These are phyloP conservation scores for Bellardia bayeri DNA, from an alignment of 2,888 invertebrate genomes.

Conservation along the genomic window DNA sequence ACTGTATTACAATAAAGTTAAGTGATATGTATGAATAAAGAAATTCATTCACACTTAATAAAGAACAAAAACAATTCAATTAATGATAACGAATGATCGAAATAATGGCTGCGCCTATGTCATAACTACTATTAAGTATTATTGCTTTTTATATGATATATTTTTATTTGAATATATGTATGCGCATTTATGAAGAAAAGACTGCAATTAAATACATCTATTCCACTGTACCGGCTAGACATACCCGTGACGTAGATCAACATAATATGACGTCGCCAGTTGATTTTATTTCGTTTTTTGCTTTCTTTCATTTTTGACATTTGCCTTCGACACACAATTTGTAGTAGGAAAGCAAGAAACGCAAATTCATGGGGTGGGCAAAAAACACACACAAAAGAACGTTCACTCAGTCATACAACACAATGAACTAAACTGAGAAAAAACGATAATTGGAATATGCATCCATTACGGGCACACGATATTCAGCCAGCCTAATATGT, in stretches of 20 bases:
- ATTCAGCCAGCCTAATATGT: conserved; percentile 30
- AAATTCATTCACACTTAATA: conserved; percentile 5
- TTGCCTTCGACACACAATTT: conserved; percentile 47
- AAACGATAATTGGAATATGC: conserved; percentile 69
- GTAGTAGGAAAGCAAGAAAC: conserved; percentile 40
- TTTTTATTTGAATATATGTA: not conserved
- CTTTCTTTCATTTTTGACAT: conserved; percentile 52
- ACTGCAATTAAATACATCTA: not conserved
- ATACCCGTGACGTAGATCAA: conserved; percentile 47
- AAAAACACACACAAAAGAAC: conserved; percentile 16
- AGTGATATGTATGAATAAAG: not conserved
- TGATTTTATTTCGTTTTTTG: not conserved
- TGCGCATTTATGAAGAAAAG: not conserved
- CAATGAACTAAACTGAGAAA: conserved; percentile 57
- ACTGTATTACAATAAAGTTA: not conserved
- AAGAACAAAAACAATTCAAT: not conserved
- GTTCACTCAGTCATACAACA: conserved; percentile 25
- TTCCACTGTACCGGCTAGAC: conserved; percentile 29
- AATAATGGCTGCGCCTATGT: not conserved
- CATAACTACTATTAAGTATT: not conserved
- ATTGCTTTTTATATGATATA: not conserved
- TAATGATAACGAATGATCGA: not conserved
- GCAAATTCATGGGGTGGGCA: conserved; percentile 68
- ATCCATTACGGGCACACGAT: conserved; percentile 51
- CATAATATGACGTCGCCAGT: conserved; percentile 54